These are phyloP conservation scores for Enteromius mattozi DNA, from an alignment of 2,797 vertebrate species.

Conservation along the genomic window DNA sequence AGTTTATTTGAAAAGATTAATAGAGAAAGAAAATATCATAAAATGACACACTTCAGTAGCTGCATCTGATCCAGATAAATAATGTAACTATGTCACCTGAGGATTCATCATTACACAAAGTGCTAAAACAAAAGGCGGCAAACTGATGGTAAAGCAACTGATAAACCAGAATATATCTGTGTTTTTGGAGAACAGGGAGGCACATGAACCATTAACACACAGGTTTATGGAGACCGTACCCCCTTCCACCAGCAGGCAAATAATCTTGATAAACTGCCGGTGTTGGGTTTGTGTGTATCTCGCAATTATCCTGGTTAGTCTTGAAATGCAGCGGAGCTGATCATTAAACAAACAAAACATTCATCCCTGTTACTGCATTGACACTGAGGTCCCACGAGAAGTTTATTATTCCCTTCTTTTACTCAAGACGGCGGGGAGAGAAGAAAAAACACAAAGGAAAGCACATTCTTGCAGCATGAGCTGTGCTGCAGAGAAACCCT, in stretches of 20 bases:
- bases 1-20: background rate
- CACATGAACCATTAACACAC: slow-evolving; percentile 46
- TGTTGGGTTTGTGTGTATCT: slow-evolving; percentile 40
- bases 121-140: background rate
- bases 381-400: slow-evolving; percentile 34
- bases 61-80: background rate
- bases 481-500: slow-evolving; percentile 46
- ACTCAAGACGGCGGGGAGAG: slow-evolving; percentile 15
- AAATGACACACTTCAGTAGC: background rate
- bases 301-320: slow-evolving; percentile 49
- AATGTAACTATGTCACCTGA: background rate
- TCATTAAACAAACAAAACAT: slow-evolving; percentile 62
- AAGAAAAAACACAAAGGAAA: slow-evolving; percentile 12
- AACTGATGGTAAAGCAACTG: background rate
- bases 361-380: slow-evolving; percentile 47
- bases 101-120: background rate
- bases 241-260: slow-evolving; percentile 38
- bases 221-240: slow-evolving; percentile 26
- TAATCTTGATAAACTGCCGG: slow-evolving; percentile 49
- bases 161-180: slow-evolving; percentile 27
- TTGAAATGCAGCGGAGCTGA: slow-evolving; percentile 50
- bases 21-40: background rate
- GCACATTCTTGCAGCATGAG: slow-evolving; percentile 57
- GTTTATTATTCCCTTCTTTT: slow-evolving; percentile 57
- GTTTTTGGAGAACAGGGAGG: slow-evolving; percentile 11